phyloP scores from a whole-genome alignment of 1,140 invertebrate species.

The Philopotamus ludificatus region DNA sequence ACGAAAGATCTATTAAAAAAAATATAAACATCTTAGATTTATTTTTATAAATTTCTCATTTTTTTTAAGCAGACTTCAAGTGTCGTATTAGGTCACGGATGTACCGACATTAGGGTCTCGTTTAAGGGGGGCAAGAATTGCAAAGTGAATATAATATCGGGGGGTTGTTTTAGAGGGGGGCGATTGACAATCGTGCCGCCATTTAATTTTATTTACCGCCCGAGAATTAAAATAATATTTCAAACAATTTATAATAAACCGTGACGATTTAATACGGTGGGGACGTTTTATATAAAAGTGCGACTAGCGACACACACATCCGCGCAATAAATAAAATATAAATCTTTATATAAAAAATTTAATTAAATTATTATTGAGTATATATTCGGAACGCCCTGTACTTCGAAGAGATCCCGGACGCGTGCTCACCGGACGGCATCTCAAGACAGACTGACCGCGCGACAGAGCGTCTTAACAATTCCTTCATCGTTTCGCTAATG shows the following conservation, averaged over 20 bases:
- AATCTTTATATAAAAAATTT: too few species aligned
- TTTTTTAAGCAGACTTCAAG: neutral
- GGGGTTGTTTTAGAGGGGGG: neutral
- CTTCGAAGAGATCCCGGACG: too few species aligned
- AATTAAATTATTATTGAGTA: too few species aligned
- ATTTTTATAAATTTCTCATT: too few species aligned
- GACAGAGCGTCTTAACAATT: too few species aligned
- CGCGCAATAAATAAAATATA: too few species aligned
- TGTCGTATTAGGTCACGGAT: neutral
- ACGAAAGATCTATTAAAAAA: too few species aligned
- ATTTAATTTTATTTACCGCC: conserved; percentile 42
- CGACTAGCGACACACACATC: neutral
- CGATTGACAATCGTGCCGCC: conserved; percentile 20
- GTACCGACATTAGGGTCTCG: neutral
- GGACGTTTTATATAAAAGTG: conserved; percentile 1
- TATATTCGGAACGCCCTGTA: too few species aligned
- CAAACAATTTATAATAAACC: conserved; percentile 40
- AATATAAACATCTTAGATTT: too few species aligned
- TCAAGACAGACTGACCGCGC: too few species aligned
- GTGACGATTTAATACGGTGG: conserved; percentile 28
- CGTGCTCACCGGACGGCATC: too few species aligned
- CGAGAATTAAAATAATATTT: conserved; percentile 43
- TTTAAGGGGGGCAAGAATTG: neutral
- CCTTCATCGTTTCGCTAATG: too few species aligned
- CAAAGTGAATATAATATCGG: neutral